A percentile compares a stretch with the other conserved stretches of the same genome.
Conservation (phyloP, 2,113 vertebrate species). For the Zosterops borbonicus region DNA sequence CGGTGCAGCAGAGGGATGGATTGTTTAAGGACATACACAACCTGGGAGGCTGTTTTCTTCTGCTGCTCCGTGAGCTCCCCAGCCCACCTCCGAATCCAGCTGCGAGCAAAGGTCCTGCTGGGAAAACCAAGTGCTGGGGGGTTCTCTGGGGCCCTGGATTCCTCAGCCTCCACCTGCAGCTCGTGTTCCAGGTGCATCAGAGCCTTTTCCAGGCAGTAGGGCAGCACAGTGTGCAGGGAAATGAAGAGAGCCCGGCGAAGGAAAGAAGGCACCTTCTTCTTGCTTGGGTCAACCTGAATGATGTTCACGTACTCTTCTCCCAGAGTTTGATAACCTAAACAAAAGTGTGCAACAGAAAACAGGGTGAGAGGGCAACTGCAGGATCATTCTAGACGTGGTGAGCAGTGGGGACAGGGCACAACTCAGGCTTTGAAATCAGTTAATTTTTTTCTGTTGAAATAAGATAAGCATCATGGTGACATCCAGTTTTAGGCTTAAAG, state of each 20-base stretch:
- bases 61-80: conserved; percentile 75
- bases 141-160: neutral
- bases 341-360: neutral
- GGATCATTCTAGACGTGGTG: accelerated
- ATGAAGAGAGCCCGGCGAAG: conserved; percentile 73
- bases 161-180: conserved; percentile 69
- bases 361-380: neutral
- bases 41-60: conserved; percentile 70
- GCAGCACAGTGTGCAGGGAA: conserved; percentile 77
- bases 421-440: neutral
- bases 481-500: neutral
- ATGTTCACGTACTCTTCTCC: conserved; percentile 93
- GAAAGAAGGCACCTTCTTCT: conserved; percentile 77
- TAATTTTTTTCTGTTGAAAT: neutral
- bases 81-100: conserved; percentile 64
- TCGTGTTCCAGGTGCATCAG: conserved; percentile 85
- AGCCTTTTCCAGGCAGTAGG: conserved; percentile 86
- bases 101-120: conserved; percentile 46
- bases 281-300: conserved; percentile 86
- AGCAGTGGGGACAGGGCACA: neutral
- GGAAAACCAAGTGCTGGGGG: conserved; percentile 14
- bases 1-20: conserved; percentile 77
- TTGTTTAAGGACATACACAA: conserved; percentile 68
- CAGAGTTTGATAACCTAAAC: conserved; percentile 89
- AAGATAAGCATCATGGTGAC: accelerated